Percentiles rank a stretch among this genome's conserved stretches.
Conservation (phyloP, 2,113 vertebrate genomes). For the Rhinolophus ferrumequinum region DNA sequence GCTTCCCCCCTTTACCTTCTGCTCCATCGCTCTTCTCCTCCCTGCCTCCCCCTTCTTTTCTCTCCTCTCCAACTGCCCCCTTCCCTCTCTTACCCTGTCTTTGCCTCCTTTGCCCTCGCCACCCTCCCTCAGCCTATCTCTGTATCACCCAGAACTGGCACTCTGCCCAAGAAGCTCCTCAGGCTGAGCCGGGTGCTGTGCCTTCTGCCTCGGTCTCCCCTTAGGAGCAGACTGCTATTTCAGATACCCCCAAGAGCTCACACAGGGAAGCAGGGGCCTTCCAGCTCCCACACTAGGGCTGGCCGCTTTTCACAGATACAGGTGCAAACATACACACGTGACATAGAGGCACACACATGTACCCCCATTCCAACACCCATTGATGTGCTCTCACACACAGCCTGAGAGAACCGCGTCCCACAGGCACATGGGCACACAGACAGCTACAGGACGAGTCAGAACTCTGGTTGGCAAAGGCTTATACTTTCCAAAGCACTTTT, state of each 20-base stretch:
- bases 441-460: not conserved
- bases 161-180: not conserved
- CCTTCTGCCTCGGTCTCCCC: not conserved
- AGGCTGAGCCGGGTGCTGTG: not conserved
- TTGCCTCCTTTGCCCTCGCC: not conserved
- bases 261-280: not conserved
- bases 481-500: not conserved
- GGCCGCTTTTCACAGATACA: not conserved
- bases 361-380: not conserved
- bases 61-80: not conserved
- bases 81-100: not conserved
- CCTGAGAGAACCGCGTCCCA: not conserved
- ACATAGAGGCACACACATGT: not conserved
- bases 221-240: not conserved
- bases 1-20: not conserved
- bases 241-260: not conserved
- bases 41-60: not conserved
- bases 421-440: not conserved
- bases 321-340: not conserved
- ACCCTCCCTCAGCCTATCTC: not conserved
- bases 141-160: not conserved
- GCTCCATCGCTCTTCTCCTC: too few species aligned
- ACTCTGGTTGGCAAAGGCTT: not conserved
- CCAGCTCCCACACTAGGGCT: not conserved
- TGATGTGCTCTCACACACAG: not conserved